A percentile compares a stretch with the other conserved stretches of the same genome.
Conservation (phyloP, 1,140 invertebrate genomes). For the Drosophila takahashii region DNA sequence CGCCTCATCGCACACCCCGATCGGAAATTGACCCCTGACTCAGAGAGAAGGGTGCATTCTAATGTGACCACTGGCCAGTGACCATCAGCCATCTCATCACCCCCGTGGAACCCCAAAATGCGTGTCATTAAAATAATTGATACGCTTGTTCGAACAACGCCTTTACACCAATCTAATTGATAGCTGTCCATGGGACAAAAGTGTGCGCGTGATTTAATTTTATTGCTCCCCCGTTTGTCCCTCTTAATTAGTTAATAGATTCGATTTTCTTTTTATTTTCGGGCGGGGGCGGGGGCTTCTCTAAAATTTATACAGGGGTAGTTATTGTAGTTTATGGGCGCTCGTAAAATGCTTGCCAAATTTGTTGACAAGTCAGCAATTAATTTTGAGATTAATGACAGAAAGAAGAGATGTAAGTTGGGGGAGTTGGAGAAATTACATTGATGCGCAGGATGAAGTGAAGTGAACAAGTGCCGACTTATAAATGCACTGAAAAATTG, state of each 20-base stretch:
- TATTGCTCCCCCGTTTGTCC: constrained; percentile 52
- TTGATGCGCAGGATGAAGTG: background rate
- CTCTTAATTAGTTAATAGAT: constrained; percentile 81
- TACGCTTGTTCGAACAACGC: constrained; percentile 75
- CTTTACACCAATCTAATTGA: constrained; percentile 73
- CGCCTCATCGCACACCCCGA: constrained; percentile 71
- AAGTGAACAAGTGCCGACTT: constrained; percentile 19
- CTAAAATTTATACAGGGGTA: constrained; percentile 47
- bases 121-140: constrained; percentile 78
- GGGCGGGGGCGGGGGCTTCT: background rate
- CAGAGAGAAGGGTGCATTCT: constrained; percentile 58
- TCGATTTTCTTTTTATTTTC: constrained; percentile 44
- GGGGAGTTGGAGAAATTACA: background rate
- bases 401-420: constrained; percentile 6
- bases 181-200: constrained; percentile 23
- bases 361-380: constrained; percentile 71
- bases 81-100: constrained; percentile 23
- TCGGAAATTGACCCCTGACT: constrained; percentile 35
- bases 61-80: constrained; percentile 60
- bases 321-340: constrained; percentile 49
- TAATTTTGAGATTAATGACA: constrained; percentile 37
- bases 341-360: constrained; percentile 67
- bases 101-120: background rate
- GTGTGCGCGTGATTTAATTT: constrained; percentile 67
- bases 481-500: constrained; percentile 14